Conservation (phyloP, 2,797 vertebrate genomes). For the Manis javanica region DNA sequence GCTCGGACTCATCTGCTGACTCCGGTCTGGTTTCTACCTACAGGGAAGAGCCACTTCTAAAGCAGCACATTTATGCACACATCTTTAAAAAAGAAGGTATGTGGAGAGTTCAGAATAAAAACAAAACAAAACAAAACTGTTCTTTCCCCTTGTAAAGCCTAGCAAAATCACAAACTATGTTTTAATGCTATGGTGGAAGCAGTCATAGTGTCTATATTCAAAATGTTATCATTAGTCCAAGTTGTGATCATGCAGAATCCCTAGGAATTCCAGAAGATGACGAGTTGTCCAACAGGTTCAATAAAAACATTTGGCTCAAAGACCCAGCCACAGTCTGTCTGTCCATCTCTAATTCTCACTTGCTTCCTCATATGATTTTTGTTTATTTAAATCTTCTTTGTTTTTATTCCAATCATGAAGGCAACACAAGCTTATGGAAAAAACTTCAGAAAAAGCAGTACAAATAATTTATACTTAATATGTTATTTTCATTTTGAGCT, state of each 20-base stretch:
- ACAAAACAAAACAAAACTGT: neutral
- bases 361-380: neutral
- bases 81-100: neutral
- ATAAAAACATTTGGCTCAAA: constrained; percentile 32
- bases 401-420: too few relatives aligned
- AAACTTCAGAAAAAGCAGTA: too few relatives aligned
- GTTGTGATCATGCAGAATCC: neutral
- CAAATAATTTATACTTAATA: too few relatives aligned
- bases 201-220: neutral
- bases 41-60: constrained; percentile 42
- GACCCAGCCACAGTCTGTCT: neutral
- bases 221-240: neutral
- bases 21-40: neutral
- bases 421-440: too few relatives aligned
- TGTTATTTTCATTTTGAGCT: too few relatives aligned
- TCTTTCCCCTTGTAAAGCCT: neutral
- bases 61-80: constrained; percentile 1
- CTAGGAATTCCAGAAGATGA: constrained; percentile 48
- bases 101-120: neutral
- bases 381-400: too few relatives aligned
- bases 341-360: neutral
- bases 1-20: neutral
- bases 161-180: neutral
- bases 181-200: neutral
- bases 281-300: neutral